A percentile compares a stretch with the other conserved stretches of the same genome.
These are phyloP conservation scores for Spermophilus dauricus DNA, from an alignment of 2,113 vertebrate genomes.

Conservation along the genomic window DNA sequence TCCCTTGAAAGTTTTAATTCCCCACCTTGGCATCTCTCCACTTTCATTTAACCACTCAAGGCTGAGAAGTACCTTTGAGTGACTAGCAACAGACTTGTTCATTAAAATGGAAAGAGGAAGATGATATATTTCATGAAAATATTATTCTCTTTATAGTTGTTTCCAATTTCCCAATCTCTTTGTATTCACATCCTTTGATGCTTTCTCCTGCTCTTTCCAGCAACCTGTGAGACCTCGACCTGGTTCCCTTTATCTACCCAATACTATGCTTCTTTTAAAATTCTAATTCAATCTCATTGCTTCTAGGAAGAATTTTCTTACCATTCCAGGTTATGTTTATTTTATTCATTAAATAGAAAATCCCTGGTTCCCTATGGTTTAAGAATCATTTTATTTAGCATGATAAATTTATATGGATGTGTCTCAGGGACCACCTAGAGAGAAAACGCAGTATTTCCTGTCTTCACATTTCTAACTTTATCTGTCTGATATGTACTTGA, in stretches of 20 bases:
- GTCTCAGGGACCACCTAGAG: background rate
- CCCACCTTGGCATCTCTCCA: background rate
- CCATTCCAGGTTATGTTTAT: background rate
- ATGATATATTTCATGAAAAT: background rate
- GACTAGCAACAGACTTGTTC: background rate
- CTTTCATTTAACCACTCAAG: background rate
- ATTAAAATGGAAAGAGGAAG: background rate
- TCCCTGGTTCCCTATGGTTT: background rate
- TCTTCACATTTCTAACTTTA: background rate
- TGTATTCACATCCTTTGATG: background rate
- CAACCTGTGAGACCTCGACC: background rate
- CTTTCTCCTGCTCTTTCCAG: background rate
- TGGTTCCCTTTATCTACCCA: background rate
- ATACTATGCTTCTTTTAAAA: background rate
- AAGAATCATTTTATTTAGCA: background rate
- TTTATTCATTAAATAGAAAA: background rate
- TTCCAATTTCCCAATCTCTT: background rate
- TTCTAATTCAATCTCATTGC: background rate
- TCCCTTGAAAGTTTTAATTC: background rate
- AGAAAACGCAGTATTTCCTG: background rate
- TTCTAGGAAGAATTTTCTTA: conserved; percentile 18
- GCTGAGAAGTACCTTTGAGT: background rate
- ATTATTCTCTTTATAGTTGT: background rate
- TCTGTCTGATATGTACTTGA: background rate
- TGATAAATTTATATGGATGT: background rate